Conservation (phyloP, 2,888 invertebrate species). For the Bhutanitis thaidina region DNA sequence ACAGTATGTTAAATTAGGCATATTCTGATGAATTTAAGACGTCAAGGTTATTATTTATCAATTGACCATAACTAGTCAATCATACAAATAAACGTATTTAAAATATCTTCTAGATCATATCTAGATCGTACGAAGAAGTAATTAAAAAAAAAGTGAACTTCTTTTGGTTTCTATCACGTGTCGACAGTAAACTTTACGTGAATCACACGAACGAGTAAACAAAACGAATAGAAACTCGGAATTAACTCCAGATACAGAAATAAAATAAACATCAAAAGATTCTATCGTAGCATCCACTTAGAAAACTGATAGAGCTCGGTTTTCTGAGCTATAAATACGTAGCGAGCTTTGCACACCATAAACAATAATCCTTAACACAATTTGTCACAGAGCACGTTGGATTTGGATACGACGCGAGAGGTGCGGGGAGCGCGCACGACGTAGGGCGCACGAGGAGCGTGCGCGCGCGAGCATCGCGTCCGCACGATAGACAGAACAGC, state of each 20-base stretch:
- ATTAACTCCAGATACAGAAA: constrained; percentile 55
- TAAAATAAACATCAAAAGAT: constrained; percentile 58
- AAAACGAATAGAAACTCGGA: constrained; percentile 52
- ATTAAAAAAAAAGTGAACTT: constrained; percentile 19
- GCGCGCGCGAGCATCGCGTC: constrained; percentile 70
- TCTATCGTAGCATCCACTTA: constrained; percentile 53
- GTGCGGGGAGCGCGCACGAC: constrained; percentile 45
- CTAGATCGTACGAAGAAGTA: neutral
- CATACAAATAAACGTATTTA: no score
- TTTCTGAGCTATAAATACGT: constrained; percentile 54
- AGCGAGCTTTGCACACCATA: constrained; percentile 56
- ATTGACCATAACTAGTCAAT: no score
- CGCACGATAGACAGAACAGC: constrained; percentile 65
- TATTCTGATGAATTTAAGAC: no score
- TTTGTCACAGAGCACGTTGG: constrained; percentile 49
- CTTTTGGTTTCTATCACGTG: constrained; percentile 44
- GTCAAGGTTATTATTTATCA: no score
- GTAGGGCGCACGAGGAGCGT: constrained; percentile 44
- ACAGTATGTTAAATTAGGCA: no score
- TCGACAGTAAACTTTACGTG: constrained; percentile 37
- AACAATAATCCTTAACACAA: constrained; percentile 59
- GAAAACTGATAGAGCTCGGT: constrained; percentile 38
- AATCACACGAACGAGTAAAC: constrained; percentile 60
- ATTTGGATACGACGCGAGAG: constrained; percentile 33
- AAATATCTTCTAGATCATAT: no score